Percentiles rank a stretch among this genome's conserved stretches.
phyloP scores from a whole-genome alignment of 2,888 invertebrate species.

The Melipona bicolor region DNA sequence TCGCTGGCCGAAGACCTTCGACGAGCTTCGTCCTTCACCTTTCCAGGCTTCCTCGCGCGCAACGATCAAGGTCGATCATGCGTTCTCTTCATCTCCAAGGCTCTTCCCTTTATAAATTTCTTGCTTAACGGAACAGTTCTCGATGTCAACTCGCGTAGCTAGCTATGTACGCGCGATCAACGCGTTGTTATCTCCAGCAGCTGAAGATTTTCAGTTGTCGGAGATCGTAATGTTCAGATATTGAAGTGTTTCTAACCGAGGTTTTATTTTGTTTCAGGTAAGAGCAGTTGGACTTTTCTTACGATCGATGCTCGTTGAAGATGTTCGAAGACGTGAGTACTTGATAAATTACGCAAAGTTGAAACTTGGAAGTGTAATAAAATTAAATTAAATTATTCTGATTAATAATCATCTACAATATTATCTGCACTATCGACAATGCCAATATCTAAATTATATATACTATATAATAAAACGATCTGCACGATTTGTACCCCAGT shows the following conservation, averaged over 20 bases:
- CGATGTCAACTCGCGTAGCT: not conserved
- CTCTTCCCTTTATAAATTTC: slow-evolving; percentile 59
- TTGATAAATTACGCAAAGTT: not conserved
- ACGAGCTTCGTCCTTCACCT: slow-evolving; percentile 65
- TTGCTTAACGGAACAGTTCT: slow-evolving; percentile 35
- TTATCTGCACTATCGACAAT: too few species aligned
- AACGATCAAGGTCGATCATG: slow-evolving; percentile 59
- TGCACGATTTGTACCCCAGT: too few species aligned
- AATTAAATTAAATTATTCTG: too few species aligned
- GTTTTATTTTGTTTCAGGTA: slow-evolving; percentile 25
- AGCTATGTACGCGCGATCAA: not conserved
- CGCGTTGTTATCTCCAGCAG: not conserved
- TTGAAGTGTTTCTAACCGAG: not conserved
- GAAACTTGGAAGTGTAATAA: not conserved
- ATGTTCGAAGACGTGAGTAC: slow-evolving; percentile 11
- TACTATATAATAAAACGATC: too few species aligned
- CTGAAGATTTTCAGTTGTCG: too few species aligned
- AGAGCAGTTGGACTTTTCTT: not conserved
- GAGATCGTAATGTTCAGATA: too few species aligned
- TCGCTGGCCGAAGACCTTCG: slow-evolving; percentile 29
- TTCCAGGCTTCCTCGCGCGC: slow-evolving; percentile 43
- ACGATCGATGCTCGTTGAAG: not conserved
- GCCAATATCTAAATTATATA: too few species aligned
- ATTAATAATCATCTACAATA: too few species aligned
- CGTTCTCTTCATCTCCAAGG: slow-evolving; percentile 63